phyloP scores from a whole-genome alignment of 2,113 vertebrate species.

The Hucho hucho region DNA sequence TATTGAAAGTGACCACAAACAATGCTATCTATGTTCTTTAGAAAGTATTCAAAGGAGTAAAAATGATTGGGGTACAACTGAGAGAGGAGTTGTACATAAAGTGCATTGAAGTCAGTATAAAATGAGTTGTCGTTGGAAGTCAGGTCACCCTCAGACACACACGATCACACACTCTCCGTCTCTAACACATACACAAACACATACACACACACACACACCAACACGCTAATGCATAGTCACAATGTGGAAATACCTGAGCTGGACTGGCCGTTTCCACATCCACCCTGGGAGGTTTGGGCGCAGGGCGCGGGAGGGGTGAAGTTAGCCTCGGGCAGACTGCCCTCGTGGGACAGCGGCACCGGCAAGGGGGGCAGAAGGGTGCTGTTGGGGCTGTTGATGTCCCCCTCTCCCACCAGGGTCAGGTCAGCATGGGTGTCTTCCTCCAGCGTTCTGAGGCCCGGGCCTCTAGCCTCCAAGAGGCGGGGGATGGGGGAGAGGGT shows the following conservation, averaged over 20 bases:
- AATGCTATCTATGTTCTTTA: slow-evolving; percentile 18
- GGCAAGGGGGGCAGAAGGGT: slow-evolving; percentile 82
- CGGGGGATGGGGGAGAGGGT: slow-evolving; percentile 75
- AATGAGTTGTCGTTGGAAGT: slow-evolving; percentile 34
- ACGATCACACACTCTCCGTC: not conserved
- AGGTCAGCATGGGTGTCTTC: slow-evolving; percentile 84
- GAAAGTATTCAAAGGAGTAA: slow-evolving; percentile 24
- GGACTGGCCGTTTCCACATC: slow-evolving; percentile 69
- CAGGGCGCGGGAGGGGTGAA: slow-evolving; percentile 78
- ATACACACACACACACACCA: slow-evolving; percentile 49
- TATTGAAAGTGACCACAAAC: slow-evolving; percentile 25
- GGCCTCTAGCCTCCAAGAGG: slow-evolving; percentile 50
- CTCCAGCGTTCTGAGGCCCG: slow-evolving; percentile 77
- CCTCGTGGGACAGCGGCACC: slow-evolving; percentile 59
- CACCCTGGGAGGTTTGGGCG: slow-evolving; percentile 68
- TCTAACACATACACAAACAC: slow-evolving; percentile 33
- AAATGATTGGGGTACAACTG: slow-evolving; percentile 27
- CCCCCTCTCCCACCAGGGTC: slow-evolving; percentile 88
- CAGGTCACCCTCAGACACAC: slow-evolving; percentile 15
- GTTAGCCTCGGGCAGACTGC: slow-evolving; percentile 78
- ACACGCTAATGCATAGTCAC: slow-evolving; percentile 69
- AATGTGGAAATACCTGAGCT: slow-evolving; percentile 89
- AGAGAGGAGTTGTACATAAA: slow-evolving; percentile 58
- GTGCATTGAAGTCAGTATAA: slow-evolving; percentile 66
- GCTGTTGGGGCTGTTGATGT: slow-evolving; percentile 90